A percentile compares a stretch with the other conserved stretches of the same genome.
These are phyloP conservation scores for Cryptocephalus moraei DNA, from an alignment of 2,888 invertebrate genomes.

Conservation along the genomic window DNA sequence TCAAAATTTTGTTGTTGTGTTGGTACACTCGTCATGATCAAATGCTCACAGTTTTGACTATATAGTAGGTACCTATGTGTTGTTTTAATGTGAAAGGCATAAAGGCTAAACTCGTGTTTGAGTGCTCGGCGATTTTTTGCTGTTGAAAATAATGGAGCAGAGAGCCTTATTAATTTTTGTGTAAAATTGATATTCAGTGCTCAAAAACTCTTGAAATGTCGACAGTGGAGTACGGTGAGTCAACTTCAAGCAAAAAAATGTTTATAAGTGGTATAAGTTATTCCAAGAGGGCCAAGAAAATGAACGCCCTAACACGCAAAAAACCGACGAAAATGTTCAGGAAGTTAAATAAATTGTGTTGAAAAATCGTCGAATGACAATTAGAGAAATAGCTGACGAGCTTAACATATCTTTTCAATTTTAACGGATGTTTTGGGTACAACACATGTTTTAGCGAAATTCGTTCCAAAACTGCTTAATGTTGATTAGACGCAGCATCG, in stretches of 20 bases:
- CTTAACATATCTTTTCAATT: constrained; percentile 11
- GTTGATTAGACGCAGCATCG: too few relatives aligned
- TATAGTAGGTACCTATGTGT: not conserved
- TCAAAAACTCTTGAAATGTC: not conserved
- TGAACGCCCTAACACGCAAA: constrained; percentile 1
- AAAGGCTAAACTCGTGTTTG: not conserved
- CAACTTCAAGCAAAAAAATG: not conserved
- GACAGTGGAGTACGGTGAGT: not conserved
- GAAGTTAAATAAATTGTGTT: constrained; percentile 1
- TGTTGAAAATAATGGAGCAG: too few relatives aligned
- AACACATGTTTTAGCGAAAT: too few relatives aligned
- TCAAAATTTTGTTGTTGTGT: not conserved
- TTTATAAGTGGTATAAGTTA: not conserved
- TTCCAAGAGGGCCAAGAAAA: constrained; percentile 5
- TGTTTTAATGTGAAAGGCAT: not conserved
- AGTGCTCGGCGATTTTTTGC: too few relatives aligned
- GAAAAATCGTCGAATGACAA: constrained; percentile 2
- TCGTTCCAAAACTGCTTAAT: too few relatives aligned
- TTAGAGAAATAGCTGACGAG: constrained; percentile 5
- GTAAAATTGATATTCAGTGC: not conserved
- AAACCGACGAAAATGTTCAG: constrained; percentile 4
- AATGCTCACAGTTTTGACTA: not conserved
- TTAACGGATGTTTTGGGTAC: constrained; percentile 6
- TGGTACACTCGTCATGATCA: not conserved
- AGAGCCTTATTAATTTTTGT: too few relatives aligned